Percentiles rank a stretch among this genome's conserved stretches.
These are phyloP conservation scores for Acropora tenuis DNA, from an alignment of 64 coral and sea anemone species.

Conservation along the genomic window DNA sequence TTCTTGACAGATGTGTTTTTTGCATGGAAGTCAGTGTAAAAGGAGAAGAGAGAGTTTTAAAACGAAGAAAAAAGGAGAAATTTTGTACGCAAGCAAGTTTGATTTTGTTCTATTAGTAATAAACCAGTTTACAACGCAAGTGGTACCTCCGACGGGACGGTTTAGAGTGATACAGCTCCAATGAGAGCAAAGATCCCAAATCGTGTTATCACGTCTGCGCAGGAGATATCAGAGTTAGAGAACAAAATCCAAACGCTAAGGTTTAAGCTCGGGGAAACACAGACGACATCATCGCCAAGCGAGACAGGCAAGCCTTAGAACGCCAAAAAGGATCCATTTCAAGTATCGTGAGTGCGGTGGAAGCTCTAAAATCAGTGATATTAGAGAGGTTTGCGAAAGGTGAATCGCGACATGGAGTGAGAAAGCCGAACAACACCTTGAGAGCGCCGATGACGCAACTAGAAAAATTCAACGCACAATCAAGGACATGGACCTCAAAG, in stretches of 20 bases:
- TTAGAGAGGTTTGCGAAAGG: slow-evolving; percentile 36
- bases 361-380: background rate
- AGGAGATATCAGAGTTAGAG: slow-evolving; percentile 8
- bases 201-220: background rate
- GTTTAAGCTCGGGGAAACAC: background rate
- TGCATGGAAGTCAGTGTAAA: no score
- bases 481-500: slow-evolving; percentile 9
- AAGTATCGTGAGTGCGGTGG: slow-evolving; percentile 10
- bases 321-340: slow-evolving; percentile 15
- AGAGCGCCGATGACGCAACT: slow-evolving; percentile 1
- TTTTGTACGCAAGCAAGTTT: no score
- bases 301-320: slow-evolving; percentile 30
- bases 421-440: slow-evolving; percentile 32
- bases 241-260: slow-evolving; percentile 7
- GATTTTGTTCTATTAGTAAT: no score
- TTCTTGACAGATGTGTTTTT: no score
- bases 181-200: slow-evolving; percentile 5
- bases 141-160: no score
- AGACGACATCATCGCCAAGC: background rate
- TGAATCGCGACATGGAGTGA: slow-evolving; percentile 15
- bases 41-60: no score
- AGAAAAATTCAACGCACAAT: slow-evolving; percentile 5
- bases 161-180: background rate
- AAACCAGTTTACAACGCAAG: no score
- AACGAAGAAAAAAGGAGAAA: no score